Evolutionary conservation across 2,888 invertebrate species (phyloP).

Genomic region (Latheticus oryzae): DNA sequence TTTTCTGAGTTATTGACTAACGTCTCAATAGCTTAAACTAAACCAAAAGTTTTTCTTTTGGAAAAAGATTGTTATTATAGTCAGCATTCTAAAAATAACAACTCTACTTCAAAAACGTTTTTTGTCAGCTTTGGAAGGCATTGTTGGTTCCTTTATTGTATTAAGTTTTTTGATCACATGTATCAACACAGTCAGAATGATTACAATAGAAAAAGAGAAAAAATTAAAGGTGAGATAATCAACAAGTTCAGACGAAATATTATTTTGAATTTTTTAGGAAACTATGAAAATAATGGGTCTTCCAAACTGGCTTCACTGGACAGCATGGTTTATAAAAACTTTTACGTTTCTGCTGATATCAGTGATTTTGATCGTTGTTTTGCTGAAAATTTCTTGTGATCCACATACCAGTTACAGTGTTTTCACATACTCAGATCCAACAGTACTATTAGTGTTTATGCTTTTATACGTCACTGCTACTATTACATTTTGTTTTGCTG

Average conservation of each 20-base stretch:
- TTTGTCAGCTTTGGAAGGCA: conserved; percentile 72
- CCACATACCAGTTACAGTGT: conserved; percentile 69
- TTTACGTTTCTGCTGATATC: conserved; percentile 75
- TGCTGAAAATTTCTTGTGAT: conserved; percentile 66
- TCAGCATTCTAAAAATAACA: too few relatives aligned
- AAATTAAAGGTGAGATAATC: conserved; percentile 76
- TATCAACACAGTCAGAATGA: conserved; percentile 79
- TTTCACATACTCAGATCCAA: conserved; percentile 75
- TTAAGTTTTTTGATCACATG: conserved; percentile 85
- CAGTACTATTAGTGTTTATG: conserved; percentile 77
- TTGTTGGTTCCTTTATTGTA: conserved; percentile 81
- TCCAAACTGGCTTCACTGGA: conserved; percentile 86
- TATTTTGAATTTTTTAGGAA: conserved; percentile 66
- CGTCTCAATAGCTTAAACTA: too few relatives aligned
- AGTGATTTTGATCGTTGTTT: conserved; percentile 68
- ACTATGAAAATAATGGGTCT: conserved; percentile 94
- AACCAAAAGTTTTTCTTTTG: too few relatives aligned
- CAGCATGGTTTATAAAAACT: conserved; percentile 85
- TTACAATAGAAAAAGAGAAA: conserved; percentile 81
- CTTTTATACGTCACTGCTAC: conserved; percentile 76
- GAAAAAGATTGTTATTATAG: too few relatives aligned
- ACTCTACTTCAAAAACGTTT: too few relatives aligned
- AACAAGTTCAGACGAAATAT: not conserved
- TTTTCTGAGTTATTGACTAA: too few relatives aligned
- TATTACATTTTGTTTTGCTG: conserved; percentile 82